A percentile compares a stretch with the other conserved stretches of the same genome.
These are phyloP conservation scores for Seriola rivoliana DNA, from an alignment of 2,113 vertebrate species.

Conservation along the genomic window DNA sequence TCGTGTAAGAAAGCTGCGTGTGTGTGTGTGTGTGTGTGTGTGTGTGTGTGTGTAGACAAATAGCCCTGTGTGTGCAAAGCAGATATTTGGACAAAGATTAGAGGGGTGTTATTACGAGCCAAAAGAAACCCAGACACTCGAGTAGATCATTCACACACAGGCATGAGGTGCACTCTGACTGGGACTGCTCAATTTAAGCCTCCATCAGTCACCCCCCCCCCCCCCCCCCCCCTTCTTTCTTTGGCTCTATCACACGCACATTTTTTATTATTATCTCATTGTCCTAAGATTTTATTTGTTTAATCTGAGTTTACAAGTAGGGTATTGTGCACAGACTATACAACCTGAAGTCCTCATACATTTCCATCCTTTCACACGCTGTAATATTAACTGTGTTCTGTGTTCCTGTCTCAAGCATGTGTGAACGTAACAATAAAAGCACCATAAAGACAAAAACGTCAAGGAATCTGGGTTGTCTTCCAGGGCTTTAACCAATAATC, in stretches of 20 bases:
- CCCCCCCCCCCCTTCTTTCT: neutral
- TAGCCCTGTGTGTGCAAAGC: conserved; percentile 83
- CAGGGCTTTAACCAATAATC: conserved; percentile 75
- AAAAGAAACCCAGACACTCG: conserved; percentile 81
- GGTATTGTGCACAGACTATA: neutral
- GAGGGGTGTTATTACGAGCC: conserved; percentile 79
- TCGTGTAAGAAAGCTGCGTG: conserved; percentile 72
- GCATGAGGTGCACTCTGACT: conserved; percentile 51
- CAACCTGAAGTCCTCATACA: neutral
- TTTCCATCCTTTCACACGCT: neutral
- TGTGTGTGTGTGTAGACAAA: conserved; percentile 82
- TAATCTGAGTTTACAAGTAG: neutral
- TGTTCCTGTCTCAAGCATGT: conserved; percentile 34
- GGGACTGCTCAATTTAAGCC: conserved; percentile 13
- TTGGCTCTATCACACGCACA: neutral
- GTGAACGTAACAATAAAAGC: conserved; percentile 59
- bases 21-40: conserved; percentile 72
- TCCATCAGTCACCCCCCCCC: neutral
- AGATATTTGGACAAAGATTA: conserved; percentile 88
- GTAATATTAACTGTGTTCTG: conserved; percentile 13
- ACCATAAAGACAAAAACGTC: conserved; percentile 32
- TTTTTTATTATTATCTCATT: neutral
- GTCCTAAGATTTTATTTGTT: neutral
- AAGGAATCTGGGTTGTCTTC: conserved; percentile 63
- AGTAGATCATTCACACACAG: conserved; percentile 81